A percentile compares a stretch with the other conserved stretches of the same genome.
These are phyloP conservation scores for Centroberyx gerrardi DNA, from an alignment of 2,797 vertebrate genomes.

Conservation along the genomic window DNA sequence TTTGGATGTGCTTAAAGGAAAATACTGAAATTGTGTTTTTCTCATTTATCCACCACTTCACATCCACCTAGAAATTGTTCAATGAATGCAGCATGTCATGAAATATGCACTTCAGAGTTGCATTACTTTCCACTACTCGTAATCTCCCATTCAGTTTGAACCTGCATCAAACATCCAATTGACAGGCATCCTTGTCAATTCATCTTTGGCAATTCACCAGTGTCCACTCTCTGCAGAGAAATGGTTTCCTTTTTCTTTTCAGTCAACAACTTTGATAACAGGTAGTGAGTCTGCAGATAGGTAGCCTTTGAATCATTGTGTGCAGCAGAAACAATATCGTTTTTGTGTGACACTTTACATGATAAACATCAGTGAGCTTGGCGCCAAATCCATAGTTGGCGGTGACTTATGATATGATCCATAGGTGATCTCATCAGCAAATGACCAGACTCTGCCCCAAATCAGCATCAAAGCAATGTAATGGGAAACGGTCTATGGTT, in stretches of 20 bases:
- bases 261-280: constrained; percentile 66
- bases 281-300: constrained; percentile 36
- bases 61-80: constrained; percentile 26
- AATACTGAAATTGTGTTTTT: constrained; percentile 42
- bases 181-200: constrained; percentile 72
- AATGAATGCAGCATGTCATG: constrained; percentile 65
- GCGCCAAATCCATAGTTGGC: neutral
- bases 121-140: constrained; percentile 54
- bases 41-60: constrained; percentile 61
- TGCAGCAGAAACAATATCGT: constrained; percentile 28
- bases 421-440: neutral
- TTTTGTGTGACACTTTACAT: constrained; percentile 18
- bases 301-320: constrained; percentile 43
- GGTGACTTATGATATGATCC: neutral
- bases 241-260: constrained; percentile 55
- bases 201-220: constrained; percentile 65
- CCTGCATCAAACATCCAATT: constrained; percentile 73
- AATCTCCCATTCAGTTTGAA: constrained; percentile 61
- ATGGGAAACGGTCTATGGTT: neutral
- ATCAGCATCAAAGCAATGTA: neutral
- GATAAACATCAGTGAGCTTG: neutral
- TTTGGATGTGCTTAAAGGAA: constrained; percentile 54
- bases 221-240: constrained; percentile 66
- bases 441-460: neutral
- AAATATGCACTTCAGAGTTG: constrained; percentile 72